Conservation (phyloP, 2,888 invertebrate genomes). For the Torymus aiolomorphi region DNA sequence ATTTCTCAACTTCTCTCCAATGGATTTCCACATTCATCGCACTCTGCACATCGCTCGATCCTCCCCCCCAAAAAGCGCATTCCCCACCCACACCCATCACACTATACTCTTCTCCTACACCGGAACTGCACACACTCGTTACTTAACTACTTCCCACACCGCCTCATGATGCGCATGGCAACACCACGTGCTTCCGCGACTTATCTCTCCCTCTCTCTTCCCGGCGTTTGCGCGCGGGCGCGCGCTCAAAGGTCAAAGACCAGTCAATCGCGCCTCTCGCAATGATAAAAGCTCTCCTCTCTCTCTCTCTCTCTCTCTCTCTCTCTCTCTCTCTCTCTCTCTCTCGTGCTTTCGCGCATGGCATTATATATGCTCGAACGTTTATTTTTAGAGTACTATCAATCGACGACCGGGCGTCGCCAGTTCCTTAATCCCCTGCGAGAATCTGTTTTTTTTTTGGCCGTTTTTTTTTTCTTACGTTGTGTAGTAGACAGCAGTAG, state of each 20-base stretch:
- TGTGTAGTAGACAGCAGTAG: no score
- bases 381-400: conserved; percentile 39
- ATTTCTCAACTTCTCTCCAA: no score
- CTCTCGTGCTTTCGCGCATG: not conserved
- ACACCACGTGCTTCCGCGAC: conserved; percentile 25
- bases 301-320: no score
- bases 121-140: not conserved
- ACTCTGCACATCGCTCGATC: no score
- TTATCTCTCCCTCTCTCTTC: not conserved
- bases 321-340: not conserved
- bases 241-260: conserved; percentile 44
- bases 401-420: no score
- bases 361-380: not conserved
- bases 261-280: conserved; percentile 23
- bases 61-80: no score
- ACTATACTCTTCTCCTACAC: no score
- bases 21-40: no score
- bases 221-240: not conserved
- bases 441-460: no score
- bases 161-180: not conserved
- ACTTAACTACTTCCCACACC: not conserved
- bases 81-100: no score
- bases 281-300: conserved; percentile 6
- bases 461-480: no score
- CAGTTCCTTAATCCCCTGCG: no score